Conservation (phyloP, 2,113 vertebrate species). For the Calypte anna region DNA sequence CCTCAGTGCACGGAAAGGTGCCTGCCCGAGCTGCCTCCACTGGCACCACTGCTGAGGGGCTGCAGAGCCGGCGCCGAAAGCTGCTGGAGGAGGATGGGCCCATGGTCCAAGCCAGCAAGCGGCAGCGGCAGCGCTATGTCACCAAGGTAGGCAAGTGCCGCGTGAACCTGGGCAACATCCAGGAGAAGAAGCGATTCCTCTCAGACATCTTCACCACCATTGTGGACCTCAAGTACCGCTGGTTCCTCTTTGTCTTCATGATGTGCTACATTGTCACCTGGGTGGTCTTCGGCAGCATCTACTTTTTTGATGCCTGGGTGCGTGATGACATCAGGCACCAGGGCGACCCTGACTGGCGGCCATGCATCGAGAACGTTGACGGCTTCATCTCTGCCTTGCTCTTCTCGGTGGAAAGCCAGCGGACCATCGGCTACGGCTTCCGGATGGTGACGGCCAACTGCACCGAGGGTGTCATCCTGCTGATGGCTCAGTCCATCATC, state of each 20-base stretch:
- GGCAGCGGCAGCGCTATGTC: conserved; percentile 82
- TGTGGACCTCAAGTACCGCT: conserved; percentile 85
- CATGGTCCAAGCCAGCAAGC: conserved; percentile 1
- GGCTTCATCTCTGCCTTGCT: conserved; percentile 82
- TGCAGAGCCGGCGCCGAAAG: conserved; percentile 74
- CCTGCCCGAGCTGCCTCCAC: not conserved
- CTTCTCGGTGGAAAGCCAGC: conserved; percentile 84
- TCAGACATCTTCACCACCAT: conserved; percentile 87
- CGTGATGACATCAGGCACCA: conserved; percentile 78
- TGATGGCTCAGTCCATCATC: conserved; percentile 83
- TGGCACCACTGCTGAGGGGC: not conserved
- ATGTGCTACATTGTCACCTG: conserved; percentile 85
- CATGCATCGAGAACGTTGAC: conserved; percentile 83
- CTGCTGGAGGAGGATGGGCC: conserved; percentile 77
- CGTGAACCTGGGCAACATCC: conserved; percentile 84
- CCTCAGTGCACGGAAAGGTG: not conserved
- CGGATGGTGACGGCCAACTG: conserved; percentile 85
- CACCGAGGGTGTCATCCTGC: conserved; percentile 74
- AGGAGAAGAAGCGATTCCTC: conserved; percentile 83
- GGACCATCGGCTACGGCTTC: conserved; percentile 84
- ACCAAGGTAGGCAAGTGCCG: conserved; percentile 85
- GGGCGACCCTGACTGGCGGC: conserved; percentile 74
- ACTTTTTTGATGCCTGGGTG: conserved; percentile 80
- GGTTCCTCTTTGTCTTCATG: conserved; percentile 87
- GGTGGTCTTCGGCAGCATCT: conserved; percentile 80